Conservation (phyloP, 2,113 vertebrate genomes). For the Erpornis zantholeuca region DNA sequence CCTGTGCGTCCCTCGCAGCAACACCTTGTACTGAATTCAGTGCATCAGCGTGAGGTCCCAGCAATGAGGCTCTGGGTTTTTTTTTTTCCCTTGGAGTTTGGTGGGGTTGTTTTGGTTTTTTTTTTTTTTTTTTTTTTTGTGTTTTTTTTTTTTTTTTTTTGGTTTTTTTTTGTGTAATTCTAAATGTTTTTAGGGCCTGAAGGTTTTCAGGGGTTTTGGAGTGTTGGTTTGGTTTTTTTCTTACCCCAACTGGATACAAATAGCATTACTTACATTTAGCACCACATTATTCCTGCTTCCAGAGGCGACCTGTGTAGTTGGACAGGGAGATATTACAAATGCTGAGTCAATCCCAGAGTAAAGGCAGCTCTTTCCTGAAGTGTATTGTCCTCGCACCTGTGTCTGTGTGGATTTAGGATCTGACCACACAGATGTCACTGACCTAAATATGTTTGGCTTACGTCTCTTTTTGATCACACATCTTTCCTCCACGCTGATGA, state of each 20-base stretch:
- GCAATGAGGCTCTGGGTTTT: rapidly evolving
- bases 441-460: background rate
- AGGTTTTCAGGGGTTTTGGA: background rate
- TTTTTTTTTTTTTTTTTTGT: no score
- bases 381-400: background rate
- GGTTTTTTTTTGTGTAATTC: background rate
- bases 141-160: background rate
- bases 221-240: background rate
- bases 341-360: background rate
- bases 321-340: background rate
- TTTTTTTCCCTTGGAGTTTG: no score
- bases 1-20: rapidly evolving
- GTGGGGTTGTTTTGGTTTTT: no score
- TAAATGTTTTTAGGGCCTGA: background rate
- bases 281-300: background rate
- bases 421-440: background rate
- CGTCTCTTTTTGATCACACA: background rate
- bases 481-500: background rate
- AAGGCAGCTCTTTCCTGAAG: background rate
- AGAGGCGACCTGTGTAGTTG: background rate
- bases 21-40: background rate
- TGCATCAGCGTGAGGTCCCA: rapidly evolving
- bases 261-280: background rate
- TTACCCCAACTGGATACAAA: background rate
- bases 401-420: background rate